Base-by-base conservation (phyloP, 2,888 invertebrate genomes). In the Drosophila mimica region DNA sequence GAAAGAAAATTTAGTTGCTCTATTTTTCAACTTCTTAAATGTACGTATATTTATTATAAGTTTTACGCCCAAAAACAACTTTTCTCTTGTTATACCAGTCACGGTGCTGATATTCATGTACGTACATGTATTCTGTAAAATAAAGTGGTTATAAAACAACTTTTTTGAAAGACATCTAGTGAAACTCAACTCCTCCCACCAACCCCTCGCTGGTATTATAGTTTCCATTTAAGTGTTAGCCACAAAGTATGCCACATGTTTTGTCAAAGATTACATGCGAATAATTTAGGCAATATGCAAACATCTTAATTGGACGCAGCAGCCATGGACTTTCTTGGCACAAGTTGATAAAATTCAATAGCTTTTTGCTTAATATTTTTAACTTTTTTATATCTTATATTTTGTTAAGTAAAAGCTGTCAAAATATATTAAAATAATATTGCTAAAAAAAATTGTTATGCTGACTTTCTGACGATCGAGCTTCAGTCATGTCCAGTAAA, bases 201-300 rank as follows among this genome's bases (percentile, higher is more conserved):
- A 46, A 46, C 25, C 20, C 15, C 15, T 46, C 8, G 15, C 4
- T 8, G 4, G 20, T 46, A 8, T 15, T 46, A 15, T 46, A 25
- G 46, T 15, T 46, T 46, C 28, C 15, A 25, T 43, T 67, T 71
- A 53, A 17, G 20, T 46, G n/a, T 30, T n/a, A 51, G 72, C 72
- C 72, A 17, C 30, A 72, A 65, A 72, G 70, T 72, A 72, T 72
- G 17, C 72, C 15, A 38, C 7, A 36, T 31, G 13, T 40, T 49
- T 20, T n/a, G 15, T 6, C 49, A 25, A 6, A 30, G 17, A 5
- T 51, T n/a, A 46, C 7, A 25, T 25, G 46, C 46, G 46, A 8
- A 25, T 15, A 46, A 46, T 15, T 15, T 8, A 25, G 8, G 25
- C 25, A 46, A 25, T 25, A 15, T 25, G 4, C 20, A 46, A 46